These are phyloP conservation scores for Pentalonia nigronervosa DNA, from an alignment of 1,140 invertebrate species.

Conservation along the genomic window DNA sequence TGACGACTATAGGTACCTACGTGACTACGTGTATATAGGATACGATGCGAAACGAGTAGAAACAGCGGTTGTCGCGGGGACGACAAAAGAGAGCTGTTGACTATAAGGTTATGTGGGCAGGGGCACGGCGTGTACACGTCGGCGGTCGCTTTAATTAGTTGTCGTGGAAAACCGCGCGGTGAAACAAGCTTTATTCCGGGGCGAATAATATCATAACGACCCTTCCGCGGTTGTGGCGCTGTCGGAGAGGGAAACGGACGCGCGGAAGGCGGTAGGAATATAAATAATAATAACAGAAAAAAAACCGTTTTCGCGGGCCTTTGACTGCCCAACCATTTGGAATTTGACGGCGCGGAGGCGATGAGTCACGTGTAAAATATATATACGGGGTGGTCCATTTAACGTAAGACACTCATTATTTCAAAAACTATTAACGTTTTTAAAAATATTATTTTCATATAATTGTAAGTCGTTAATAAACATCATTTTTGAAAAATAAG, in stretches of 20 bases:
- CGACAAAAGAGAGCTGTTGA: conserved; percentile 7
- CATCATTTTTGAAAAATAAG: too few relatives aligned
- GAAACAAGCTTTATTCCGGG: conserved; percentile 33
- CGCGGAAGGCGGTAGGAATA: neutral
- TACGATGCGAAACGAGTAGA: neutral
- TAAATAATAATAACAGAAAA: neutral
- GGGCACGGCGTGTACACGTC: neutral
- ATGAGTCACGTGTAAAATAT: conserved; percentile 29
- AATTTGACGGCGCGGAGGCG: conserved; percentile 15
- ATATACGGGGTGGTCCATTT: neutral
- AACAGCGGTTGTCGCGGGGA: neutral
- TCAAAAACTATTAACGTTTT: too few relatives aligned
- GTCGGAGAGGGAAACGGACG: neutral
- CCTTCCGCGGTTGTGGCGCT: neutral
- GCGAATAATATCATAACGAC: conserved; percentile 38
- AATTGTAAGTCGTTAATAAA: too few relatives aligned
- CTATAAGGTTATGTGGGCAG: neutral
- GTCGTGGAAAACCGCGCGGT: neutral
- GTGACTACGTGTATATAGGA: too few relatives aligned
- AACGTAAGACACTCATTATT: neutral
- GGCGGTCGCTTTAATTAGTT: conserved; percentile 37
- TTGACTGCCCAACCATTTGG: conserved; percentile 34
- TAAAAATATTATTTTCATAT: too few relatives aligned
- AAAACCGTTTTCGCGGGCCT: neutral
- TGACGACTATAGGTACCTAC: too few relatives aligned